These are phyloP conservation scores for Ptilonorhynchus violaceus DNA, from an alignment of 2,113 vertebrate genomes.

Conservation along the genomic window DNA sequence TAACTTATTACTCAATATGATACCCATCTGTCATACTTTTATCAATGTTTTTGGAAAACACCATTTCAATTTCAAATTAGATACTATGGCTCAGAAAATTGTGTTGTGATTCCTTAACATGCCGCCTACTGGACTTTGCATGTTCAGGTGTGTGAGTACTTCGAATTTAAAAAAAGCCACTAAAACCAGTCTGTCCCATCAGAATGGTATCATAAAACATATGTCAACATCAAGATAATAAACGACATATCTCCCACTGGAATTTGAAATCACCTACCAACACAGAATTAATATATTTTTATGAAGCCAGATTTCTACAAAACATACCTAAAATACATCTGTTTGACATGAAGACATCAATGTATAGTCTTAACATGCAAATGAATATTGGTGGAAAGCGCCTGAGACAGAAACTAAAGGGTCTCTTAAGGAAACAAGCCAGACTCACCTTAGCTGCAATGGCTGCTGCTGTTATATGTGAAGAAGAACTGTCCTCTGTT, in stretches of 20 bases:
- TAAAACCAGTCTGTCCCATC: not conserved
- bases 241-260: not conserved
- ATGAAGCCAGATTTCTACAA: not conserved
- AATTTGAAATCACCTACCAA: not conserved
- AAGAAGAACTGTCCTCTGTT: slow-evolving; percentile 95
- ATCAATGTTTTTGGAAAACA: not conserved
- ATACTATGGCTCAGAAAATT: not conserved
- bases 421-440: not conserved
- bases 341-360: not conserved
- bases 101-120: not conserved
- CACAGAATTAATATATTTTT: not conserved
- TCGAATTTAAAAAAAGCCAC: not conserved
- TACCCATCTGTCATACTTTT: not conserved
- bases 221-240: not conserved
- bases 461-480: slow-evolving; percentile 96
- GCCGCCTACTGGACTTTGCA: not conserved
- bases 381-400: not conserved
- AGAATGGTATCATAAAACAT: not conserved
- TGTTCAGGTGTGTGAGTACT: not conserved
- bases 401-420: slow-evolving; percentile 13
- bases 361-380: not conserved
- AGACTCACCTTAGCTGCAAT: slow-evolving; percentile 94
- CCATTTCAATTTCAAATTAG: not conserved
- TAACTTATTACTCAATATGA: not conserved
- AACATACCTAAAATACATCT: not conserved